Evolutionary conservation across 2,888 invertebrate genomes (phyloP).

Genomic region (Troilus luridus): DNA sequence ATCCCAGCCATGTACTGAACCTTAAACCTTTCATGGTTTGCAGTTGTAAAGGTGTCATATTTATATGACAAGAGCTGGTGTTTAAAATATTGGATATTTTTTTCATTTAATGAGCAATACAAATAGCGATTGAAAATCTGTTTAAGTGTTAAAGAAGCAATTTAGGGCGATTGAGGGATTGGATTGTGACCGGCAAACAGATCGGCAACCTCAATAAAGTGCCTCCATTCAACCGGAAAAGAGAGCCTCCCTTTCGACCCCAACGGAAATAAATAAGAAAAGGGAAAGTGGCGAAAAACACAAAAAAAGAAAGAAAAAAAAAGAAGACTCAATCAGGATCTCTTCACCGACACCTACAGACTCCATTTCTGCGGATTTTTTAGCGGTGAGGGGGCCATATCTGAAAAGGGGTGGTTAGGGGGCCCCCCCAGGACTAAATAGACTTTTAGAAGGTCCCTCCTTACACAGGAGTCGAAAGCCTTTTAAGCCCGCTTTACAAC

Average conservation of each 20-base stretch:
- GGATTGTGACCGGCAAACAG: slow-evolving; percentile 4
- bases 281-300: background rate
- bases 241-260: background rate
- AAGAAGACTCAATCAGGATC: slow-evolving; percentile 6
- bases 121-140: background rate
- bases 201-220: slow-evolving; percentile 21
- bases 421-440: background rate
- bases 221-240: slow-evolving; percentile 12
- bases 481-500: slow-evolving; percentile 18
- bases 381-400: background rate
- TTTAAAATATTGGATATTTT: no score
- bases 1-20: no score
- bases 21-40: no score
- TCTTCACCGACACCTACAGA: slow-evolving; percentile 16
- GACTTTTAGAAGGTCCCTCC: background rate
- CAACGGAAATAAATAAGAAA: background rate
- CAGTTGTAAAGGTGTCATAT: no score
- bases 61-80: no score
- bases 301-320: background rate
- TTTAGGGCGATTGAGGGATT: background rate
- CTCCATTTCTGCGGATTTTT: slow-evolving; percentile 23
- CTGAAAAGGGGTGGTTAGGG: background rate
- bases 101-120: background rate
- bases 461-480: background rate
- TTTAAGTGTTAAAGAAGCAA: background rate